Evolutionary conservation across 2,888 invertebrate genomes (phyloP), one percentile per base, ranked within the genome.

Genomic region (Margaritifera margaritifera): DNA sequence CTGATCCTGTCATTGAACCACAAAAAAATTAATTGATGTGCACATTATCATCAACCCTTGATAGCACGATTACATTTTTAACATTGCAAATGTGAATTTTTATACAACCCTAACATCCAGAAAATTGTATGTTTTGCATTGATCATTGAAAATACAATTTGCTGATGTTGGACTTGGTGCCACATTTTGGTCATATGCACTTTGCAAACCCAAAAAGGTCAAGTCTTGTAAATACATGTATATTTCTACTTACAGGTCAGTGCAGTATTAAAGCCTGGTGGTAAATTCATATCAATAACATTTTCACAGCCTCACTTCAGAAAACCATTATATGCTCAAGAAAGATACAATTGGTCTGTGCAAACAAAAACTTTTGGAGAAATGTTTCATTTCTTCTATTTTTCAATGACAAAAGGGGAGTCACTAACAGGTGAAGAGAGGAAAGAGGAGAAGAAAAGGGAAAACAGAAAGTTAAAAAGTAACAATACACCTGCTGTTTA

Each of bases 291-390:
- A n/a, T 78, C 78, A 50, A 72, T 78, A 42, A 71, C 74, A 25
- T 78, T 78, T 68, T 62, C 75, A 18, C 75, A 78, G 62, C 74
- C 78, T 19, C 78, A 78, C 62, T 78, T 78, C 42, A 60, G 78
- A 42, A 74, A 58, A 54, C 71, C 69, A 24, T 54, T 71, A 24
- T 78, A 75, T 64, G 75, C 78, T 18, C 54, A 71, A 50, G 54
- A 68, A 24, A 72, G 62, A 31, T 78, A 69, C 57, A 62, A 64
- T 42, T 75, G 78, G 78, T 60, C 69, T 53, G 68, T 75, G 1
- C 53, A 68, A 25, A 54, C 71, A n/a, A 66, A 66, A 50, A 68
- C 69, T 18, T 74, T 75, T 65, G 78, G 78, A 42, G 61, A 68
- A 15, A 62, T 64, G 8, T 78, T 78, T 65, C 74, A 72, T 62